phyloP scores from a whole-genome alignment of 2,888 invertebrate genomes.

The Sarcophaga rosellei region DNA sequence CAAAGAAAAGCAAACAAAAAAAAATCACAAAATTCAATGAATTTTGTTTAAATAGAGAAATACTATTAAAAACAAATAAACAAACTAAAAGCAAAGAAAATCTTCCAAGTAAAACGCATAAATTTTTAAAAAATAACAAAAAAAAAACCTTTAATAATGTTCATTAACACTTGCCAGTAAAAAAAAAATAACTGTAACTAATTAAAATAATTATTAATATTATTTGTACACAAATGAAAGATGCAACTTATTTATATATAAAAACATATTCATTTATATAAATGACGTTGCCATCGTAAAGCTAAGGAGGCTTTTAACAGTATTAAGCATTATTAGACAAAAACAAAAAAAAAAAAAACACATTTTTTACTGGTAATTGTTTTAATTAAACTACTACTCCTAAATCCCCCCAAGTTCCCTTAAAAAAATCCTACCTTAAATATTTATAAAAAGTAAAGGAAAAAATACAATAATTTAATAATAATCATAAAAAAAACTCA shows the following conservation, averaged over 20 bases:
- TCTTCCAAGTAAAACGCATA: conserved; percentile 66
- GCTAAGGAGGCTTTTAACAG: conserved; percentile 68
- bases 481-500: conserved; percentile 56
- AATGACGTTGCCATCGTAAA: conserved; percentile 52
- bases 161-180: conserved; percentile 66
- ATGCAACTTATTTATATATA: conserved; percentile 19
- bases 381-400: conserved; percentile 51
- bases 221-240: conserved; percentile 39
- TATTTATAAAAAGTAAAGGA: conserved; percentile 23
- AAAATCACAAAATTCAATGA: conserved; percentile 62
- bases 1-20: conserved; percentile 50
- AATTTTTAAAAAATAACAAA: conserved; percentile 47
- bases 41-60: conserved; percentile 55
- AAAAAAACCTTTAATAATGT: conserved; percentile 22
- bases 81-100: conserved; percentile 67
- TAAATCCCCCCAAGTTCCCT: conserved; percentile 51
- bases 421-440: conserved; percentile 49
- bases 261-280: conserved; percentile 6
- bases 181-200: conserved; percentile 37
- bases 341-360: background rate
- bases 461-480: conserved; percentile 52
- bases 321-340: conserved; percentile 63
- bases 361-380: conserved; percentile 65
- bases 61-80: conserved; percentile 50
- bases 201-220: conserved; percentile 39